A percentile compares a stretch with the other conserved stretches of the same genome.
Conservation (phyloP, 92 coral and sea anemone genomes). For the Zoanthus solanderi region DNA sequence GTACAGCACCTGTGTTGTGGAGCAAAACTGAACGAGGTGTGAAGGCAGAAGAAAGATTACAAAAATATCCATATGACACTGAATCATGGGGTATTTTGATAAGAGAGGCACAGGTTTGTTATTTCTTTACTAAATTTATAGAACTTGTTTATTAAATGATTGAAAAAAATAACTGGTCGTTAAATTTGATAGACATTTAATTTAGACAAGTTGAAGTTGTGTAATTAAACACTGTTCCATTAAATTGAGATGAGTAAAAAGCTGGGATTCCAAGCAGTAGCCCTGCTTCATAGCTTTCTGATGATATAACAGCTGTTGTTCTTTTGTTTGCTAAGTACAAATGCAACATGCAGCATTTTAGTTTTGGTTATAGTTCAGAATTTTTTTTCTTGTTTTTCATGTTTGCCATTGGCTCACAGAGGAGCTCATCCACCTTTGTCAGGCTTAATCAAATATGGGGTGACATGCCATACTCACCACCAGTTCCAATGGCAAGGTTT, state of each 20-base stretch:
- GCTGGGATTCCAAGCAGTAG: background rate
- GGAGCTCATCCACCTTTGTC: no score
- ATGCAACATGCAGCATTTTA: no score
- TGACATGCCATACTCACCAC: background rate
- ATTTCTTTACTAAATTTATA: background rate
- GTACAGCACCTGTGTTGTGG: conserved; percentile 72
- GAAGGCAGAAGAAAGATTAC: conserved; percentile 91
- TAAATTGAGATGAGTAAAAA: background rate
- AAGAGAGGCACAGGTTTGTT: conserved; percentile 96
- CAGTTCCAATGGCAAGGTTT: background rate
- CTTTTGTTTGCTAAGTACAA: no score
- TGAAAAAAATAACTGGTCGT: no score
- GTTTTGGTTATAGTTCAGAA: no score
- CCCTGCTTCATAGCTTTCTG: background rate
- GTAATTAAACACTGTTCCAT: background rate
- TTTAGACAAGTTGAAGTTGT: no score
- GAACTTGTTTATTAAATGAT: background rate
- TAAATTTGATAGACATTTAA: no score
- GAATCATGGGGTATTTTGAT: conserved; percentile 98
- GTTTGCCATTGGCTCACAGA: no score
- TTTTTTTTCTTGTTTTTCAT: no score
- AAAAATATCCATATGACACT: conserved; percentile 92
- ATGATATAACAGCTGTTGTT: no score
- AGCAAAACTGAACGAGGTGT: conserved; percentile 96
- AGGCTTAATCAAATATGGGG: no score